These are phyloP conservation scores for Anticlea derivata DNA, from an alignment of 2,888 invertebrate genomes.

Conservation along the genomic window DNA sequence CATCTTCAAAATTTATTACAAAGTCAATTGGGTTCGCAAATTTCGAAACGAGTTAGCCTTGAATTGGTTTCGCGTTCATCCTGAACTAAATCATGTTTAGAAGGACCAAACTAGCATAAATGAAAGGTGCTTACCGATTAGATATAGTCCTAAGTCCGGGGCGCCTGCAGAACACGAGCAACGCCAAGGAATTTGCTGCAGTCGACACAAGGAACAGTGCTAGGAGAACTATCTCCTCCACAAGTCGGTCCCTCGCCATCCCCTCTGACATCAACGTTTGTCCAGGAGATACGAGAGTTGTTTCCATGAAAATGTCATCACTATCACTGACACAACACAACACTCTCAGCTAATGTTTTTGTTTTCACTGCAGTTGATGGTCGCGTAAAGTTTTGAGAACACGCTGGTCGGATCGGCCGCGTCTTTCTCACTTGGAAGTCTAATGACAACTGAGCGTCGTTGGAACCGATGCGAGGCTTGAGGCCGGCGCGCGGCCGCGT, in stretches of 20 bases:
- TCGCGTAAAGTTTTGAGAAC: slow-evolving; percentile 82
- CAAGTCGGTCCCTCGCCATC: slow-evolving; percentile 76
- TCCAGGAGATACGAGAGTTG: slow-evolving; percentile 72
- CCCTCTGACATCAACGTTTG: slow-evolving; percentile 77
- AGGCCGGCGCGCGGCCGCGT: slow-evolving; percentile 42
- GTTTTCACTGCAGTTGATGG: slow-evolving; percentile 69
- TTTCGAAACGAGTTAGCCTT: slow-evolving; percentile 41
- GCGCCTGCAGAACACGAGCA: slow-evolving; percentile 89
- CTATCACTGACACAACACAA: slow-evolving; percentile 73
- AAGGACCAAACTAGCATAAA: slow-evolving; percentile 30
- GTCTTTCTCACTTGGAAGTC: slow-evolving; percentile 78
- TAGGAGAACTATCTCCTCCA: slow-evolving; percentile 78
- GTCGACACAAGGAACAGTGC: slow-evolving; percentile 86
- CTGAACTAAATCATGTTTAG: slow-evolving; percentile 27
- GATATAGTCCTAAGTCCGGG: slow-evolving; percentile 90
- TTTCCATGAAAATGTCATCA: slow-evolving; percentile 78
- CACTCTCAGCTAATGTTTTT: slow-evolving; percentile 67
- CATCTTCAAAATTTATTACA: slow-evolving; percentile 31
- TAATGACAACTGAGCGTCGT: slow-evolving; percentile 67
- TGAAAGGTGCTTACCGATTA: slow-evolving; percentile 85
- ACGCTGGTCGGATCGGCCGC: slow-evolving; percentile 70
- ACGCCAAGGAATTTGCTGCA: slow-evolving; percentile 88
- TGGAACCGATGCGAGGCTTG: slow-evolving; percentile 21
- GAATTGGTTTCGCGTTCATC: slow-evolving; percentile 32
- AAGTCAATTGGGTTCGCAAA: slow-evolving; percentile 31